These are phyloP conservation scores for Marronus borbonicus DNA, from an alignment of 2,888 invertebrate species.

Conservation along the genomic window DNA sequence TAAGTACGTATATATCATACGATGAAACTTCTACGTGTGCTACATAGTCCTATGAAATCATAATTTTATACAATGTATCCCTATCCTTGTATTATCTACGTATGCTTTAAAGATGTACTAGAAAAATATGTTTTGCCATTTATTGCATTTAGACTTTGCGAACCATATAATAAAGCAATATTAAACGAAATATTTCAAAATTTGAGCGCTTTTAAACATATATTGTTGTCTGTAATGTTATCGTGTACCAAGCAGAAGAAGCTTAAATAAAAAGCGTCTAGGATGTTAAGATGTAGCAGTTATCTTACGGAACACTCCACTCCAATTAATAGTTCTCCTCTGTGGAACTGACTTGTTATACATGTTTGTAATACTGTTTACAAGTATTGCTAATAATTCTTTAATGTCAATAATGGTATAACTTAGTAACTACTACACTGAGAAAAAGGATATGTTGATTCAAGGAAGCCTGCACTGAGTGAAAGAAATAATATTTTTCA, in stretches of 20 bases:
- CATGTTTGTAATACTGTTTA: too few species aligned
- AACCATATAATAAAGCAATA: neutral
- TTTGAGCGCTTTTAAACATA: conserved; percentile 35
- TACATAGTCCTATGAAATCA: conserved; percentile 12
- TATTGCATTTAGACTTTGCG: conserved; percentile 22
- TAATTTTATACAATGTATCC: neutral
- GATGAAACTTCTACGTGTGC: neutral
- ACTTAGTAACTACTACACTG: too few species aligned
- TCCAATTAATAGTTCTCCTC: too few species aligned
- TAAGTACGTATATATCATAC: conserved; percentile 19
- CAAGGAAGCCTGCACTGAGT: too few species aligned
- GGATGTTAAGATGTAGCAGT: neutral
- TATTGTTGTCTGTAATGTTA: neutral
- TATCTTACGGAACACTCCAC: too few species aligned
- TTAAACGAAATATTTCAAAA: conserved; percentile 19
- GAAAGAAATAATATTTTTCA: too few species aligned
- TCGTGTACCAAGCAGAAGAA: conserved; percentile 31
- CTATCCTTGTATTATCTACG: neutral
- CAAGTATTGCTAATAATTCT: too few species aligned
- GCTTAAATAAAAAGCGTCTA: neutral
- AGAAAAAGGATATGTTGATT: too few species aligned
- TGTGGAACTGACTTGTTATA: too few species aligned
- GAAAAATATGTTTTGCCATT: conserved; percentile 32
- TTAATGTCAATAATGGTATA: too few species aligned
- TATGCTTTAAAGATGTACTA: conserved; percentile 11